These are phyloP conservation scores for Cinclus cinclus DNA, from an alignment of 2,113 vertebrate species.

Conservation along the genomic window DNA sequence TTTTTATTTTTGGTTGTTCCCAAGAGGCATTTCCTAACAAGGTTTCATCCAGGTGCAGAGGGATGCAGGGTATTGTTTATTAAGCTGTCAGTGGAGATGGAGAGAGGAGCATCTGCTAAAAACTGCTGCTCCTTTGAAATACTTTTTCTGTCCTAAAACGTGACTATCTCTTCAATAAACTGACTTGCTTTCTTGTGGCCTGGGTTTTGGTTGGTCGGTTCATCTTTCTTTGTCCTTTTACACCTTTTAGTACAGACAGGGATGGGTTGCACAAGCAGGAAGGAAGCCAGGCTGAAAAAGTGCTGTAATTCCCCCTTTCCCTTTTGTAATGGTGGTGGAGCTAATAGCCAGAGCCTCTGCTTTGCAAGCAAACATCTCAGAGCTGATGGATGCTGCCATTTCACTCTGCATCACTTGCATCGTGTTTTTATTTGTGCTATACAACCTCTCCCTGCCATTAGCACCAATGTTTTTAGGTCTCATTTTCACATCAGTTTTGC, in stretches of 20 bases:
- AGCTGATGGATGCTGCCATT: neutral
- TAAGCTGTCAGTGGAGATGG: neutral
- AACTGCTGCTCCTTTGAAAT: neutral
- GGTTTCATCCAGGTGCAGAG: neutral
- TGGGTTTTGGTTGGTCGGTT: neutral
- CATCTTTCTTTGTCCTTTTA: neutral
- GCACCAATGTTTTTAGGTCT: neutral
- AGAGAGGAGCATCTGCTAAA: neutral
- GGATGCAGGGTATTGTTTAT: neutral
- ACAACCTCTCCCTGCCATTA: conserved; percentile 23
- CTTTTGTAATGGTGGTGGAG: neutral
- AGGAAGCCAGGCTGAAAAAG: neutral
- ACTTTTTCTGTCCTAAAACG: neutral
- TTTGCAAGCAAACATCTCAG: neutral
- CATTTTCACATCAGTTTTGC: neutral
- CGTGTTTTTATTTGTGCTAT: fast-evolving
- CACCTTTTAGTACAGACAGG: neutral
- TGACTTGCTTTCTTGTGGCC: neutral
- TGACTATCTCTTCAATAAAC: neutral
- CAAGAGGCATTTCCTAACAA: neutral
- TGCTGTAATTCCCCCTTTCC: neutral
- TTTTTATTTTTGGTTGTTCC: neutral
- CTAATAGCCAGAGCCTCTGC: neutral
- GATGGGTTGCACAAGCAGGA: neutral
- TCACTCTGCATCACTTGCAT: neutral